Evolutionary conservation across 30 jellyfish, hydroid and myxozoan species (phyloP).

Genomic region (Chironex yamaguchii): DNA sequence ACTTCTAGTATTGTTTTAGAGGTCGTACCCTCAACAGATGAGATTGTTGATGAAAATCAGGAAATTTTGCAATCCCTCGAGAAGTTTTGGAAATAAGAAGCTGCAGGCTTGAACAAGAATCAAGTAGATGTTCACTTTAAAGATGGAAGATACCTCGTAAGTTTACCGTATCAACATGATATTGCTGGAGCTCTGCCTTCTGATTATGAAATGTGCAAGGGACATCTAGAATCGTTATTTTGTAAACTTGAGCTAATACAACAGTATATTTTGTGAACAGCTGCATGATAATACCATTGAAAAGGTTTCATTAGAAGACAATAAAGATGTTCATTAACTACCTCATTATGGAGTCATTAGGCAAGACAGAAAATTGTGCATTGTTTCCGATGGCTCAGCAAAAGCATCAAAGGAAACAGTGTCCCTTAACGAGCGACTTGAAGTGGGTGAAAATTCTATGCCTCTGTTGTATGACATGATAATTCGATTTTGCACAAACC

Average conservation of each 20-base stretch:
- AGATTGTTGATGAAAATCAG: not conserved
- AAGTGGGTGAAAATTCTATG: constrained; percentile 14
- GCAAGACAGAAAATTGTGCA: not conserved
- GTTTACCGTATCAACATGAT: constrained; percentile 50
- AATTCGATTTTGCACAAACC: constrained; percentile 11
- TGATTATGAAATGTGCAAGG: constrained; percentile 15
- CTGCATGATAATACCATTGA: constrained; percentile 1
- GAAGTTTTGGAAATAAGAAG: constrained; percentile 8
- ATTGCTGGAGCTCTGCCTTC: constrained; percentile 27
- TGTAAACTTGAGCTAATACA: not conserved
- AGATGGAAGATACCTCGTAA: constrained; percentile 39
- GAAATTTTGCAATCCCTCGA: constrained; percentile 12
- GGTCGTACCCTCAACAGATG: constrained; percentile 32
- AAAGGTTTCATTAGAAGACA: not conserved
- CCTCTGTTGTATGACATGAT: constrained; percentile 22
- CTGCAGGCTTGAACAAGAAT: not conserved
- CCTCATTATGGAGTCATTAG: constrained; percentile 41
- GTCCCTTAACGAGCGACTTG: constrained; percentile 36
- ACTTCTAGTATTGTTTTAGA: constrained; percentile 42
- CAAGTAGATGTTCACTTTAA: not conserved
- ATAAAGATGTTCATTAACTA: constrained; percentile 7
- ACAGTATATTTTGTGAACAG: constrained; percentile 17
- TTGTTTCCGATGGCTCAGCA: constrained; percentile 58
- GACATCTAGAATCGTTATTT: constrained; percentile 7
- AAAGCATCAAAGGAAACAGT: not conserved